Base-by-base conservation (phyloP, 2,888 invertebrate genomes). In the Spilarctia lutea region DNA sequence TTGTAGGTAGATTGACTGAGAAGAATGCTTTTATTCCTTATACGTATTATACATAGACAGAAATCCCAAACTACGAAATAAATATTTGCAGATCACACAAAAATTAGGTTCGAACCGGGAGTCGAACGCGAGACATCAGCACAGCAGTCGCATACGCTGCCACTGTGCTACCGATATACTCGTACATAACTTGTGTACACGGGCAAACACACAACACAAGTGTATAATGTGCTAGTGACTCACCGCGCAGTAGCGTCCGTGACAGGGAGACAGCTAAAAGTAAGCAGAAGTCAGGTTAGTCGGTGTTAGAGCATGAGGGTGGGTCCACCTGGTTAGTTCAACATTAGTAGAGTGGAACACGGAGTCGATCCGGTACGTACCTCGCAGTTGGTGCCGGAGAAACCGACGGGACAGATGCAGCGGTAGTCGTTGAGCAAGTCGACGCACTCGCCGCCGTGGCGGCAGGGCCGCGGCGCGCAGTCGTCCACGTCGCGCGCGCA, bases 351-450 rank as follows among this genome's bases (percentile, higher is more conserved):
- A 70, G 69, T 48, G 20, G 33, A 10, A 45, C 24, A 74, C 52
- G n/a, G 27, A 24, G 65, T 13, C 13, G 11, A 16, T 1, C 16
- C 24, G n/a, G 0, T n/a, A 90, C 92, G 93, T 94, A 98, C 98
- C 97, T 99, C 98, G 93, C 99, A 99, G 90, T 98, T 97, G 81
- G 97, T 96, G 78, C 99, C 99, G 74, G 98, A 98, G 94, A 97
- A 98, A 83, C 98, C 98, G 77, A 98, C 97, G 71, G 98, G 98
- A 92, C 99, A 99, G 87, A 98, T 98, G 96, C 99, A 99, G 88
- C 98, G 97, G 94, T 98, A 99, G 73, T 97, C 97, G 91, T 98
- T 98, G 78, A 98, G 97, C 92, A 98, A 96, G 91, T 99, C 98
- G 65, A 98, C 97, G 91, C 99, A 99, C 92, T 98, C 98, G 86